Base-by-base conservation (phyloP, 1,140 invertebrate species). In the Aphelenchoides fujianensis region DNA sequence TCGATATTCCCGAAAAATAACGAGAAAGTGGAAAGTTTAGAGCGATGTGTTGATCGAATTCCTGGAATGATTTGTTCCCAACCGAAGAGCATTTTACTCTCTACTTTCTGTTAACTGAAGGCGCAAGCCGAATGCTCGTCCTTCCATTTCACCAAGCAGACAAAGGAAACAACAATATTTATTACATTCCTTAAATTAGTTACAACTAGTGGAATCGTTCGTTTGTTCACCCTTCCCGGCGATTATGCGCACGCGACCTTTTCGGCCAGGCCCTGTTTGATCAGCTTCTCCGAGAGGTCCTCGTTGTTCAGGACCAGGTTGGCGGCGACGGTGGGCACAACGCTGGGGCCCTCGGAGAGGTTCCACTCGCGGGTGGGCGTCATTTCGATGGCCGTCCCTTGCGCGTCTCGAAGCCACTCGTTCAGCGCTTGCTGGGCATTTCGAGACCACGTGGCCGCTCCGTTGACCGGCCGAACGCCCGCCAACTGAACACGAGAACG, bases 331-430 rank as follows among this genome's bases (percentile, higher is more conserved):
- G 31, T 12, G 2, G 63, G 63, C 1, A 66, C 63, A 12, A n/a
- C 32, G 7, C 5, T 59, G 28, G 55, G 55, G 30, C 36, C 63
- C n/a, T 66, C 36, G 63, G 63, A 32, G 12, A 66, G 30, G 23
- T 31, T 66, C 63, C 63, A 66, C 31, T 30, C 63, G 1, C 32
- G 12, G 2, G 12, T 37, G 3, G 63, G 63, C 19, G 30, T 30
- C 63, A 66, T 34, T n/a, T 66, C 63, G 32, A 66, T 66, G 1
- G n/a, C 63, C 7, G 63, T 66, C 12, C 32, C 63, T 66, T 66
- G 63, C 23, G 36, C 63, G n/a, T 66, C 63, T 27, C 34, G 16
- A 0, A 66, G 63, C 34, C 27, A 66, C 23, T 66, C 36, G 34
- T 35, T 66, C n/a, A 66, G 30, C 1, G 34, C 63, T 3, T 36